Base-by-base conservation (phyloP, 2,797 vertebrate genomes). In the Acridotheres tristis region DNA sequence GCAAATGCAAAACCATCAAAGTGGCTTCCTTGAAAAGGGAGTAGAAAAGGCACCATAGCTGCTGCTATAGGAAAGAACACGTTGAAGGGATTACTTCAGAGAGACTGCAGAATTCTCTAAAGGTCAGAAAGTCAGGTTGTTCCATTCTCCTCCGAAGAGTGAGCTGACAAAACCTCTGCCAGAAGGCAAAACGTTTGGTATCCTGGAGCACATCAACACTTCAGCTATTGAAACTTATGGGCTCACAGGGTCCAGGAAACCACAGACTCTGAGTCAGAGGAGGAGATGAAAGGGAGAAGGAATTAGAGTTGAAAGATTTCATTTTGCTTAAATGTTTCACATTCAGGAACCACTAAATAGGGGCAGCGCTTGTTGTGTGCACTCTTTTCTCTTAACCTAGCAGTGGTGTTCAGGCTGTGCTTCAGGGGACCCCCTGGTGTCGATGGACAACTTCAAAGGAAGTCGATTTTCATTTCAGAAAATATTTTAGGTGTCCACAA, bases 201-300 rank as follows among this genome's bases (percentile, higher is more conserved):
- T 96, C 89, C 95, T 85, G 88, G 68, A 88, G 87, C 79, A 90
- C 45, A 58, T 86, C 88, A 89, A 25, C 68, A 34, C 55, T 61
- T 89, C 68, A 87, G 79, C 85, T 72, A 32, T 79, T 87, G 83
- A 76, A 84, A 83, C 77, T 43, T 62, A 36, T 0, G 5, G 71
- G 77, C 62, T 95, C 66, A 25, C 16, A 36, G 78, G 51, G 85
- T 87, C 93, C 77, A 87, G 90, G 88, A 95, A 94, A 94, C 81
- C 96, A 88, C 87, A 94, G 85, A 4, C 66, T 87, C 75, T 79
- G 87, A 94, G 75, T 96, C 90, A 90, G 55, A 82, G 58, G 58
- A 69, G 40, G 45, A 96, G 91, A 96, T 88, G 51, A 96, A 95
- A 95, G 55, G 23, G 27, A 51, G 51, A 62, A 92, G n/a, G 51